Evolutionary conservation across 2,797 vertebrate genomes (phyloP), one percentile per base, ranked within the genome.

Genomic region (Chiloscyllium punctatum): DNA sequence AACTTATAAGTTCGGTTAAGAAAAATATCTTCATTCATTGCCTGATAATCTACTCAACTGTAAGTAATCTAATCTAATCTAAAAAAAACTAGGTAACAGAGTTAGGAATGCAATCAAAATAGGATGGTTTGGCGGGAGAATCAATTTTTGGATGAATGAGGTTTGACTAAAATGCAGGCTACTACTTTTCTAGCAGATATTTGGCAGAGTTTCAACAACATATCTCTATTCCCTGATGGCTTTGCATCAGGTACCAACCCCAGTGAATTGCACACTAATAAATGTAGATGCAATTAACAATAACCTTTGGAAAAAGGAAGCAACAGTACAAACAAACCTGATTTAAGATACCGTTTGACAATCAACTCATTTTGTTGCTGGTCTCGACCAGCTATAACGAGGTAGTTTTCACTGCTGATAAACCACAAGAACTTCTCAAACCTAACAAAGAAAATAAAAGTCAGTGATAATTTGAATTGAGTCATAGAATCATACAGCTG

Each of bases 381-480:
- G 96, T 99, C 99, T 96, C 99, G 97, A 94, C 99, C 99, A 94
- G 99, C 99, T 90, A 99, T 99, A 95, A 99, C 96, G 4, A 99
- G 98, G 96, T 99, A 99, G 96, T 99, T 99, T 97, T 99, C 99
- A 0, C 99, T 99, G 97, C 98, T 99, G 96, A 99, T 98, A 97
- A 99, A 99, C 99, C 99, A 99, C 96, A 99, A 97, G 97, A 99
- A 99, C 98, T 99, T 99, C 97, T 99, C 99, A 98, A 99, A 99
- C 99, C 99, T 99, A 97, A 51, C 96, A 96, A 97, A 97, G 96
- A 95, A 92, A 96, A 96, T 8, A 37, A 1, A 71, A 95, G 11
- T 48, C n/a, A n/a, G 4, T 77, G 77, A 77, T 77, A 95, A 72
- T 37, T 51, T 77, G 27, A 16, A 62, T 11, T 62, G 57, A 62